Conservation (phyloP, 2,888 invertebrate genomes). For the Dasysyrphus tricinctus region DNA sequence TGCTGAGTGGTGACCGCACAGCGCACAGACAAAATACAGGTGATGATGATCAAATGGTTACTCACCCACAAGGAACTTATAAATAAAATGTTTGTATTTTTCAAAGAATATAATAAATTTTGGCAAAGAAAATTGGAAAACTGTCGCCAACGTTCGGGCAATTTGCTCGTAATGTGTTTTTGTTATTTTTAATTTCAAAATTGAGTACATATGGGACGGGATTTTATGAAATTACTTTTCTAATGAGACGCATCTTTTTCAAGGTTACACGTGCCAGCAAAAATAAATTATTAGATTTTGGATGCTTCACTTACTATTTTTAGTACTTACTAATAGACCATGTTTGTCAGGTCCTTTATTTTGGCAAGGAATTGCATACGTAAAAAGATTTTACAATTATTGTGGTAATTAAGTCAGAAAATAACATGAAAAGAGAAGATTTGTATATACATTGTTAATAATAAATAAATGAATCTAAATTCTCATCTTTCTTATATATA, state of each 20-base stretch:
- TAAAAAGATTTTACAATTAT: background rate
- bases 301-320: conserved; percentile 2
- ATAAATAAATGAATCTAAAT: too few relatives aligned
- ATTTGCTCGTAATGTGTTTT: background rate
- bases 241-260: conserved; percentile 31
- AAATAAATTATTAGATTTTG: background rate
- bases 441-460: too few relatives aligned
- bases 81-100: background rate
- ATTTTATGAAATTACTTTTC: conserved; percentile 32
- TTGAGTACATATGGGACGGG: conserved; percentile 11
- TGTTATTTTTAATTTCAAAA: conserved; percentile 14
- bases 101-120: background rate
- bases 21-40: background rate
- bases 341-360: background rate
- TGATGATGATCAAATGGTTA: conserved; percentile 12
- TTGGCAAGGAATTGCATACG: background rate
- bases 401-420: background rate
- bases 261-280: conserved; percentile 32
- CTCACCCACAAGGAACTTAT: conserved; percentile 2
- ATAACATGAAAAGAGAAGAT: too few relatives aligned
- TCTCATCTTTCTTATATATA: too few relatives aligned
- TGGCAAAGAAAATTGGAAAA: conserved; percentile 17
- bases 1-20: background rate
- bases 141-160: conserved; percentile 24
- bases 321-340: background rate